Conservation (phyloP, 1,140 invertebrate species). For the Heliothis virescens region DNA sequence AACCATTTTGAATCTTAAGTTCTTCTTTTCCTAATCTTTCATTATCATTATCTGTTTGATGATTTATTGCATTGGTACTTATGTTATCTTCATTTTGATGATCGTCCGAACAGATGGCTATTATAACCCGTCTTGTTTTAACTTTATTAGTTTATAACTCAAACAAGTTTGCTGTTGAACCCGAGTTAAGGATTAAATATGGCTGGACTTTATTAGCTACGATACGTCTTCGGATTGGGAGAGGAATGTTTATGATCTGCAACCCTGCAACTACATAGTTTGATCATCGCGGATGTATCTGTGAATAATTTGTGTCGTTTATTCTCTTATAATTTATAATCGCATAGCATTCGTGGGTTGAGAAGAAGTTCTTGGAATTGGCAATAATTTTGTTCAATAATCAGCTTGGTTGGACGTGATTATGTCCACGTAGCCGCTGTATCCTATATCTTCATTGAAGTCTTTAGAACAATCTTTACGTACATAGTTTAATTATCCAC, state of each 20-base stretch:
- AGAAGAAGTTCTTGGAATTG: neutral
- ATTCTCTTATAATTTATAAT: neutral
- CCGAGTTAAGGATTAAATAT: constrained; percentile 18
- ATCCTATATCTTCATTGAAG: too few relatives aligned
- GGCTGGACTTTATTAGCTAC: neutral
- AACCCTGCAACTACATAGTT: constrained; percentile 11
- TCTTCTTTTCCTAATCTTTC: neutral
- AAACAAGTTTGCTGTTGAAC: constrained; percentile 32
- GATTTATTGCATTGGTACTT: neutral
- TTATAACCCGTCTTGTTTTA: constrained; percentile 27
- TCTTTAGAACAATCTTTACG: too few relatives aligned
- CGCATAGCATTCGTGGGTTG: neutral
- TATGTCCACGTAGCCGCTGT: too few relatives aligned
- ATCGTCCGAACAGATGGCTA: constrained; percentile 20
- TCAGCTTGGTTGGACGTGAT: too few relatives aligned
- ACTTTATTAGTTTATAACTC: constrained; percentile 35
- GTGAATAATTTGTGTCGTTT: too few relatives aligned
- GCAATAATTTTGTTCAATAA: neutral
- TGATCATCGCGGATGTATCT: neutral
- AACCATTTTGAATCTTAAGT: neutral
- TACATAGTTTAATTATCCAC: neutral
- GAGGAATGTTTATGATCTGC: constrained; percentile 15
- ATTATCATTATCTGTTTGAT: neutral
- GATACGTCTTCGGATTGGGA: neutral
- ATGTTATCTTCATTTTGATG: constrained; percentile 11